Percentiles rank a stretch among this genome's conserved stretches.
Evolutionary conservation across 2,888 invertebrate genomes (phyloP).

Genomic region (Rotaria macrura): DNA sequence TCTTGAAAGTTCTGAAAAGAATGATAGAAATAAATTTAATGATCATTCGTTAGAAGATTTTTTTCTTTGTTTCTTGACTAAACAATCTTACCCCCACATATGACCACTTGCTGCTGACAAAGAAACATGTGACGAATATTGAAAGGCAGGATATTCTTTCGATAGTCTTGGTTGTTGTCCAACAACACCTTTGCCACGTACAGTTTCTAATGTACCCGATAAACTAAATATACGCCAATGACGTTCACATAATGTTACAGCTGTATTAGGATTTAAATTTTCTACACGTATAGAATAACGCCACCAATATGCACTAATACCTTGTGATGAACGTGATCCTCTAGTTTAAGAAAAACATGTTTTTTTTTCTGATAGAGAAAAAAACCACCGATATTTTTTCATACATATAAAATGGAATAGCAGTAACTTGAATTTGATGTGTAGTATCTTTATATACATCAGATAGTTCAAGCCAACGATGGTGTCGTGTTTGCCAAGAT

Average conservation of each 20-base stretch:
- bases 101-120: conserved; percentile 92
- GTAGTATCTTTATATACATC: conserved; percentile 95
- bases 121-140: conserved; percentile 92
- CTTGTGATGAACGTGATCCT: neutral
- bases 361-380: neutral
- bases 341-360: neutral
- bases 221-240: conserved; percentile 95
- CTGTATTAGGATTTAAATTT: conserved; percentile 69
- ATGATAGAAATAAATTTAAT: neutral
- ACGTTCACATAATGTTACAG: conserved; percentile 80
- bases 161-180: conserved; percentile 85
- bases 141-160: conserved; percentile 77
- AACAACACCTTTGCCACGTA: conserved; percentile 83
- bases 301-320: conserved; percentile 59
- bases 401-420: conserved; percentile 75
- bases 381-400: neutral
- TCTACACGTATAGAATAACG: conserved; percentile 91
- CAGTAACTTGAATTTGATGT: conserved; percentile 85
- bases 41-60: neutral
- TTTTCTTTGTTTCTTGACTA: neutral
- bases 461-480: conserved; percentile 87
- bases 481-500: conserved; percentile 93
- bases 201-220: conserved; percentile 71
- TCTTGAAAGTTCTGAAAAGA: conserved; percentile 80
- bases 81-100: conserved; percentile 61